These are phyloP conservation scores for Lordiphosa mommai DNA, from an alignment of 1,140 invertebrate species.

Conservation along the genomic window DNA sequence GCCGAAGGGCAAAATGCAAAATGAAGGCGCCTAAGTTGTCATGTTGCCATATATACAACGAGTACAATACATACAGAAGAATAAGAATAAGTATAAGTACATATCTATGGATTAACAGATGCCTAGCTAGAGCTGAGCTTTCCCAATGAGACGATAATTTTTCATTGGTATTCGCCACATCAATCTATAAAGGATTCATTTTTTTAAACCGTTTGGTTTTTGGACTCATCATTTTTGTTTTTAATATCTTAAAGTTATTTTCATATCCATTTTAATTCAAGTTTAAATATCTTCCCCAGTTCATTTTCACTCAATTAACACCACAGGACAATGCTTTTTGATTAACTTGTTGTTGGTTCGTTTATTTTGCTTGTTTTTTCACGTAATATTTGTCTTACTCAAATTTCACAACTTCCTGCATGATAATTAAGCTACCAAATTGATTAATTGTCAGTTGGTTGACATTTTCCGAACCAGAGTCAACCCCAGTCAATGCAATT, in stretches of 20 bases:
- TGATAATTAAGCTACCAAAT: conserved; percentile 41
- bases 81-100: no score
- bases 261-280: no score
- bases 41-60: conserved; percentile 13
- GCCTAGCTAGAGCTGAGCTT: no score
- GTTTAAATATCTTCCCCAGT: background rate
- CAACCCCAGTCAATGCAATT: conserved; percentile 28
- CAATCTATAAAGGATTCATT: no score
- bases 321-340: background rate
- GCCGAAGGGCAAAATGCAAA: conserved; percentile 38
- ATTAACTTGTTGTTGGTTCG: conserved; percentile 4
- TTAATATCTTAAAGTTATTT: no score
- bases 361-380: conserved; percentile 1
- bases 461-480: conserved; percentile 8
- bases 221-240: no score
- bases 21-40: conserved; percentile 24
- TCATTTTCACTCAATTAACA: conserved; percentile 9
- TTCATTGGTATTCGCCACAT: no score
- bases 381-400: conserved; percentile 20
- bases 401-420: conserved; percentile 7
- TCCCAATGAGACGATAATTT: no score
- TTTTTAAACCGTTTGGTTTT: no score
- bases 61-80: background rate
- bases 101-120: no score
- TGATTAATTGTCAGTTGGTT: conserved; percentile 49